phyloP scores from a whole-genome alignment of 2,888 invertebrate genomes.

The Campopleginae sp. region DNA sequence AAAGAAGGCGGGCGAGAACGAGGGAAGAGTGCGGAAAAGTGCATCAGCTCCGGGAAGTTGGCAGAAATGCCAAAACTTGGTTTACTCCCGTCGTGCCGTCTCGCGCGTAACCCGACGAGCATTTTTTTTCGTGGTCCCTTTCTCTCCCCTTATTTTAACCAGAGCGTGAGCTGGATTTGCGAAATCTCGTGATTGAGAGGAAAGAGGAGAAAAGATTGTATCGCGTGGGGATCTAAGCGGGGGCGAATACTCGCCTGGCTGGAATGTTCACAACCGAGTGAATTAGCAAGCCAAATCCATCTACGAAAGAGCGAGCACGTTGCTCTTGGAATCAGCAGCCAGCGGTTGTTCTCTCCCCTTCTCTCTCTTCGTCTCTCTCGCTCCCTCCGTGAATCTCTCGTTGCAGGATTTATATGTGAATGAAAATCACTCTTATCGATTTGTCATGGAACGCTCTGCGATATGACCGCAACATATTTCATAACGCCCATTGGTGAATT shows the following conservation, averaged over 20 bases:
- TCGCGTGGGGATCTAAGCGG: conserved; percentile 34
- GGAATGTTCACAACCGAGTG: conserved; percentile 45
- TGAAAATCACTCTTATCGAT: conserved; percentile 65
- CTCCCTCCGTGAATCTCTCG: conserved; percentile 1
- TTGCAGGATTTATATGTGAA: conserved; percentile 57
- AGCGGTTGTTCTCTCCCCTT: conserved; percentile 12
- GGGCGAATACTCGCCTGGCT: conserved; percentile 21
- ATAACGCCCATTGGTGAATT: conserved; percentile 48
- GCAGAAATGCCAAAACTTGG: conserved; percentile 74
- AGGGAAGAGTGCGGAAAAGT: conserved; percentile 63
- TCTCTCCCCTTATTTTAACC: conserved; percentile 17
- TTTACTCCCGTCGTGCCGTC: conserved; percentile 51
- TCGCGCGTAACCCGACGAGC: conserved; percentile 37
- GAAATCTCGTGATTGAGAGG: conserved; percentile 17
- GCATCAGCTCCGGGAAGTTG: conserved; percentile 73
- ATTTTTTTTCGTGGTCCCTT: conserved; percentile 29
- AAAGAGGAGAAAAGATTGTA: conserved; percentile 31
- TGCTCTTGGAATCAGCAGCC: conserved; percentile 52
- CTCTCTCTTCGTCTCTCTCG: conserved; percentile 32
- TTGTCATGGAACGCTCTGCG: conserved; percentile 53
- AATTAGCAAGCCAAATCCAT: conserved; percentile 73
- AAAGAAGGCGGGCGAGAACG: conserved; percentile 49
- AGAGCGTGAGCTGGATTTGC: conserved; percentile 30
- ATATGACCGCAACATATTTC: conserved; percentile 62
- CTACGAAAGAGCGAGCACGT: conserved; percentile 45